Conservation (phyloP, 2,888 invertebrate genomes). For the Ectemnius cavifrons region DNA sequence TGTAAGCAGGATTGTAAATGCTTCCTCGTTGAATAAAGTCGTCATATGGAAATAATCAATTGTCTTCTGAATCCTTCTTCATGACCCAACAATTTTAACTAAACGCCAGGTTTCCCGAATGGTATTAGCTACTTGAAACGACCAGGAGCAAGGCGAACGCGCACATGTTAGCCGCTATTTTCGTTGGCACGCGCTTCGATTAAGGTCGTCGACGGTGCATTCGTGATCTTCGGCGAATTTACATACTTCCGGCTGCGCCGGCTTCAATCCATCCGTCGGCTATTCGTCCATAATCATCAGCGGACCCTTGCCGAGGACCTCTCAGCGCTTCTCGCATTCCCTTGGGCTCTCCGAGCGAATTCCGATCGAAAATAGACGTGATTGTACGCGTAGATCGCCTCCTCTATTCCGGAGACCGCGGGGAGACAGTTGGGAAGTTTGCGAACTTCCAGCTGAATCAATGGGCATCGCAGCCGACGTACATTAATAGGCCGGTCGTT, state of each 20-base stretch:
- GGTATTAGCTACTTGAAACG: constrained; percentile 32
- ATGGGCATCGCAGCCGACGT: too few relatives aligned
- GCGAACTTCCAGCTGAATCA: not conserved
- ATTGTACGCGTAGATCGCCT: not conserved
- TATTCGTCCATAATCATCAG: constrained; percentile 36
- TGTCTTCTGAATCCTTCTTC: constrained; percentile 8
- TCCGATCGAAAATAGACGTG: constrained; percentile 56
- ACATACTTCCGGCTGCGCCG: constrained; percentile 20
- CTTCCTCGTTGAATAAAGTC: constrained; percentile 41
- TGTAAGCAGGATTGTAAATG: constrained; percentile 29
- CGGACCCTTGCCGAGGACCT: constrained; percentile 28
- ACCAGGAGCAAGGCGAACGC: constrained; percentile 4
- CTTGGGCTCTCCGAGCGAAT: constrained; percentile 40
- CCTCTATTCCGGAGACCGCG: not conserved
- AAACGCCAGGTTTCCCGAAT: constrained; percentile 18
- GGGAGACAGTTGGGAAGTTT: not conserved
- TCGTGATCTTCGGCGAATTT: constrained; percentile 26
- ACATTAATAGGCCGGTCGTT: too few relatives aligned
- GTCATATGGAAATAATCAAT: constrained; percentile 8
- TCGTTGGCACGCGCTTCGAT: constrained; percentile 29
- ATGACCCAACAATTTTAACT: constrained; percentile 6
- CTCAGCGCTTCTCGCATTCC: constrained; percentile 16
- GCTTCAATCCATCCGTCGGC: constrained; percentile 14
- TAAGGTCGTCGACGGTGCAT: constrained; percentile 29
- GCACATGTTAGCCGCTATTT: constrained; percentile 36